Evolutionary conservation across 2,888 invertebrate genomes (phyloP).

Genomic region (Tillus elongatus): DNA sequence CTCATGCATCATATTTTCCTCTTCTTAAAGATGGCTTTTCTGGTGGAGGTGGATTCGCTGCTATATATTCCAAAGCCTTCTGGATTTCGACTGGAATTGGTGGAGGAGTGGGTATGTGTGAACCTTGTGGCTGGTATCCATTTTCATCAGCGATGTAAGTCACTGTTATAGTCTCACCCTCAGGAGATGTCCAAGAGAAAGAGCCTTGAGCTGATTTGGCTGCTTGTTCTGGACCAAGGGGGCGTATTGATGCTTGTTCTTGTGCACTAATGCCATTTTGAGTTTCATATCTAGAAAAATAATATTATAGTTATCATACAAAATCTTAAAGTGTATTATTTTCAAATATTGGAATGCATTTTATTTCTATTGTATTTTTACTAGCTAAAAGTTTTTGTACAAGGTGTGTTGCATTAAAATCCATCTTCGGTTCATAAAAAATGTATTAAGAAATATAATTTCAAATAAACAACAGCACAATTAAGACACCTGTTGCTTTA

Average conservation of each 20-base stretch:
- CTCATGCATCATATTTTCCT: slow-evolving; percentile 6
- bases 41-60: too few relatives aligned
- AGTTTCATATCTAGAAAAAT: slow-evolving; percentile 20
- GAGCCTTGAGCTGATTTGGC: slow-evolving; percentile 23
- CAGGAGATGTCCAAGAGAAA: slow-evolving; percentile 24
- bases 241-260: slow-evolving; percentile 22
- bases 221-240: slow-evolving; percentile 38
- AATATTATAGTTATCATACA: too few relatives aligned
- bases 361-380: too few relatives aligned
- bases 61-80: slow-evolving; percentile 26
- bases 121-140: slow-evolving; percentile 28
- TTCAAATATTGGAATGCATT: too few relatives aligned
- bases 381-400: too few relatives aligned
- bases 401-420: too few relatives aligned
- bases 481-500: too few relatives aligned
- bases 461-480: too few relatives aligned
- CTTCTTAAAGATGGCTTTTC: slow-evolving; percentile 45
- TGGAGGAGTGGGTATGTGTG: slow-evolving; percentile 36
- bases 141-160: slow-evolving; percentile 28
- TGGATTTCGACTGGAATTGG: slow-evolving; percentile 33
- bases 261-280: slow-evolving; percentile 22
- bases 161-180: slow-evolving; percentile 39
- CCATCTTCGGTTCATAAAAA: too few relatives aligned
- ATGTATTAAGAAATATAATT: too few relatives aligned
- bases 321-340: too few relatives aligned